These are phyloP conservation scores for Hirundichthys speculiger DNA, from an alignment of 2,113 vertebrate species.

Conservation along the genomic window DNA sequence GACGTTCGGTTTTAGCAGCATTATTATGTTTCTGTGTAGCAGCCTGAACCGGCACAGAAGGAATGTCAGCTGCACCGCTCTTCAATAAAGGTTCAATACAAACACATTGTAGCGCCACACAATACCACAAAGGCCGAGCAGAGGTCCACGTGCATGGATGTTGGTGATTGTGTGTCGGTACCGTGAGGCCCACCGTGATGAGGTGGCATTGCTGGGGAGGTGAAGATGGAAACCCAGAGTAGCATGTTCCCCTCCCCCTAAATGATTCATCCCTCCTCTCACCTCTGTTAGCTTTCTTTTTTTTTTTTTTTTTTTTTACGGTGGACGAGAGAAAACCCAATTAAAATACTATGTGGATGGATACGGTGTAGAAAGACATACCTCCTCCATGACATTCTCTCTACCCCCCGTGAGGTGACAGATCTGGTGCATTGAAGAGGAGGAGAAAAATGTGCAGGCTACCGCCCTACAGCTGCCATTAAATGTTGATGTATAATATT, in stretches of 20 bases:
- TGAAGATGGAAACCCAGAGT: constrained; percentile 72
- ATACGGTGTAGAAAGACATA: constrained; percentile 80
- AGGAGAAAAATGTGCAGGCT: constrained; percentile 59
- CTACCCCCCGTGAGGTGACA: constrained; percentile 73
- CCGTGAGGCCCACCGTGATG: constrained; percentile 51
- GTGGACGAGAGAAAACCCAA: constrained; percentile 66
- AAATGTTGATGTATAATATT: constrained; percentile 73
- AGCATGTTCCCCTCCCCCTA: constrained; percentile 33
- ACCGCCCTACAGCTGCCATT: constrained; percentile 61
- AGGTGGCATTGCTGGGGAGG: constrained; percentile 68
- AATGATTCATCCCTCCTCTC: constrained; percentile 72
- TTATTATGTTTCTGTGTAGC: constrained; percentile 59
- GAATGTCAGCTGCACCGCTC: constrained; percentile 59
- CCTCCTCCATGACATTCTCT: constrained; percentile 73
- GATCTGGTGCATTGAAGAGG: constrained; percentile 75
- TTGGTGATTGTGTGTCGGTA: constrained; percentile 9
- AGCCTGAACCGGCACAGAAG: constrained; percentile 26
- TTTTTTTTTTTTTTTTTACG: constrained; percentile 35
- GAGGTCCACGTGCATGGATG: constrained; percentile 8
- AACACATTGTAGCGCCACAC: constrained; percentile 37
- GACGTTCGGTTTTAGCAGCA: constrained; percentile 40
- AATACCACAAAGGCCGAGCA: constrained; percentile 33
- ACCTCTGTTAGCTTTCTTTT: constrained; percentile 62
- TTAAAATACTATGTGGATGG: constrained; percentile 83
- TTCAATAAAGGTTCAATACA: constrained; percentile 49